Base-by-base conservation (phyloP, 2,888 invertebrate species). In the Ornithoptera priamus region DNA sequence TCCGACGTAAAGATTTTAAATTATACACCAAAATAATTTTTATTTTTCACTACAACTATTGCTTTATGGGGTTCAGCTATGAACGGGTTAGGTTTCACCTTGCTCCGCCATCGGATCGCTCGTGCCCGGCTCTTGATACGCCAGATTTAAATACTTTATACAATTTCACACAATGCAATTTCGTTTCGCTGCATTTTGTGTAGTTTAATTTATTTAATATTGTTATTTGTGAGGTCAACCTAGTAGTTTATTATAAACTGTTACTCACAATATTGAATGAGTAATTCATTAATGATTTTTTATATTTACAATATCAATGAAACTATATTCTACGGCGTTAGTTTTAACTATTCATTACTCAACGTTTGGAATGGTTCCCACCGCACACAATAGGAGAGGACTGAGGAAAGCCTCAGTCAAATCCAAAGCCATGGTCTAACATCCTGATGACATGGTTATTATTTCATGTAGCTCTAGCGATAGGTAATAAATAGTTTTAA, bases 91-190 rank as follows among this genome's bases (percentile, higher is more conserved):
- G 78, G 80, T 78, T 72, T 79, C 78, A 76, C 75, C 78, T 81
- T 77, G 72, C 77, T 71, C 74, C 75, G 68, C 72, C 77, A 78
- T 73, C 72, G 77, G 75, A 73, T 73, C 74, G 78, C 81, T 78
- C 86, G 87, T 87, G 87, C 78, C 71, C 71, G 67, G 67, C 72
- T 71, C 75, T 70, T 78, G 82, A 80, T 79, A 83, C 75, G 84
- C 77, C 74, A 75, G 76, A 82, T 87, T 87, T 78, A 80, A 80
- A 80, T 79, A 78, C 75, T 79, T 78, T 76, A 70, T 67, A 73
- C 30, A 69, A 69, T 59, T 68, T 68, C 68, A 68, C 59, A 69
- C 68, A 70, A 67, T 70, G 58, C 66, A 62, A 50, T 69, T 46
- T 65, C 61, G 61, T 63, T 70, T 64, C 70, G 65, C 69, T 65